These are phyloP conservation scores for Hydriomena furcata DNA, from an alignment of 2,888 invertebrate species.

Conservation along the genomic window DNA sequence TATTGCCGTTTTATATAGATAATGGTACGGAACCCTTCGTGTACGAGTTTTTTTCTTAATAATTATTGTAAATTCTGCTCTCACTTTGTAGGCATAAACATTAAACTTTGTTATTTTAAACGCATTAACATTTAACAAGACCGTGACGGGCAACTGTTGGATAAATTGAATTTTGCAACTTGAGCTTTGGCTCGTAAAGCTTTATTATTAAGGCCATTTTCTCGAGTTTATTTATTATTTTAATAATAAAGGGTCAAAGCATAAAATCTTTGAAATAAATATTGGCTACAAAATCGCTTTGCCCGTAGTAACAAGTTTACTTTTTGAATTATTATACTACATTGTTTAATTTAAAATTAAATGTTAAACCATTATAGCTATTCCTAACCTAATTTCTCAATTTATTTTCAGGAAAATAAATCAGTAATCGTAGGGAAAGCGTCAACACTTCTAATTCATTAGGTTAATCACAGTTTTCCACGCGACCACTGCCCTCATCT, in stretches of 20 bases:
- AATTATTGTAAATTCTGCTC: constrained; percentile 39
- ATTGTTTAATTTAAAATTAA: too few relatives aligned
- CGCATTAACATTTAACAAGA: constrained; percentile 52
- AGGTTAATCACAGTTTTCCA: constrained; percentile 25
- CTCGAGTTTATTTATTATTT: constrained; percentile 47
- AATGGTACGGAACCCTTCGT: too few relatives aligned
- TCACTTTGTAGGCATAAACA: constrained; percentile 47
- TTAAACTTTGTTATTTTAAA: constrained; percentile 58
- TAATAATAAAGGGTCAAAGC: constrained; percentile 42
- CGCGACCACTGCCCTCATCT: constrained; percentile 31
- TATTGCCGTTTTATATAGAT: too few relatives aligned
- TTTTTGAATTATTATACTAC: too few relatives aligned
- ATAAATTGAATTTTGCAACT: constrained; percentile 69
- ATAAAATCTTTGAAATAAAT: constrained; percentile 15
- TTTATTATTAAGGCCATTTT: constrained; percentile 55
- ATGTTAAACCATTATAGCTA: too few relatives aligned
- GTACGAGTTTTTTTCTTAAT: too few relatives aligned
- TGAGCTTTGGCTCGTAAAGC: constrained; percentile 46
- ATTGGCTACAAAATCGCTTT: constrained; percentile 3
- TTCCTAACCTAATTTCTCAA: neutral
- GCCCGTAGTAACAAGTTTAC: too few relatives aligned
- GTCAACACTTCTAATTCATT: constrained; percentile 27
- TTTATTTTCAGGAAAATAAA: neutral
- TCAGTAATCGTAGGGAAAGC: constrained; percentile 1
- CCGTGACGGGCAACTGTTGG: constrained; percentile 47